phyloP scores from a whole-genome alignment of 1,140 invertebrate genomes.

The Riptortus pedestris region DNA sequence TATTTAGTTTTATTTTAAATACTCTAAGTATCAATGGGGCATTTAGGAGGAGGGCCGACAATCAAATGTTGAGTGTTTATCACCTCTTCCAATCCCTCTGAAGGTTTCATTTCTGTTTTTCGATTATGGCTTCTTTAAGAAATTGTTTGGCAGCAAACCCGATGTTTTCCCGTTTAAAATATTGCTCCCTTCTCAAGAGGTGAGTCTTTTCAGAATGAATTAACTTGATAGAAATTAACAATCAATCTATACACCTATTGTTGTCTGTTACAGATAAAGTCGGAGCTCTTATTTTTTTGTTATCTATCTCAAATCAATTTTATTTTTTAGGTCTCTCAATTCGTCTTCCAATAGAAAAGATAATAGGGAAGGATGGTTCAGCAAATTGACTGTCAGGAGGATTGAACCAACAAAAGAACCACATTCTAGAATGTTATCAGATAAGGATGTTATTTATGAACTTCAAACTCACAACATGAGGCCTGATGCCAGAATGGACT shows the following conservation, averaged over 20 bases:
- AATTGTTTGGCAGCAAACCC: not conserved
- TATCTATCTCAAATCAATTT: too few relatives aligned
- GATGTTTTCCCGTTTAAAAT: not conserved
- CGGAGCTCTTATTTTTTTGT: too few relatives aligned
- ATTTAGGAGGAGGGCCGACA: too few relatives aligned
- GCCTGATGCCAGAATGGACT: conserved; percentile 73
- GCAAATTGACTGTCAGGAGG: conserved; percentile 75
- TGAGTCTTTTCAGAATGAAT: too few relatives aligned
- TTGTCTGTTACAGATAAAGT: too few relatives aligned
- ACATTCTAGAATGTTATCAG: conserved; percentile 86
- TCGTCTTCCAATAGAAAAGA: conserved; percentile 2
- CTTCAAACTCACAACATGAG: conserved; percentile 89
- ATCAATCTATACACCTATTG: too few relatives aligned
- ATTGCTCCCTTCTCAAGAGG: not conserved
- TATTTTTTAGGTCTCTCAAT: conserved; percentile 10
- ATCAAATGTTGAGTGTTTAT: too few relatives aligned
- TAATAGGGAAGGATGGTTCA: conserved; percentile 67
- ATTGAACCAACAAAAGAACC: conserved; percentile 91
- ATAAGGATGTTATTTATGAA: conserved; percentile 89
- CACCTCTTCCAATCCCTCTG: not conserved
- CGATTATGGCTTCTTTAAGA: not conserved
- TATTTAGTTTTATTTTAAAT: too few relatives aligned
- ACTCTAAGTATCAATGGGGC: too few relatives aligned
- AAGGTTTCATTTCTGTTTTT: not conserved
- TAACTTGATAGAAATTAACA: too few relatives aligned